Evolutionary conservation across 2,113 vertebrate species (phyloP).

Genomic region (Spheniscus mendiculus): DNA sequence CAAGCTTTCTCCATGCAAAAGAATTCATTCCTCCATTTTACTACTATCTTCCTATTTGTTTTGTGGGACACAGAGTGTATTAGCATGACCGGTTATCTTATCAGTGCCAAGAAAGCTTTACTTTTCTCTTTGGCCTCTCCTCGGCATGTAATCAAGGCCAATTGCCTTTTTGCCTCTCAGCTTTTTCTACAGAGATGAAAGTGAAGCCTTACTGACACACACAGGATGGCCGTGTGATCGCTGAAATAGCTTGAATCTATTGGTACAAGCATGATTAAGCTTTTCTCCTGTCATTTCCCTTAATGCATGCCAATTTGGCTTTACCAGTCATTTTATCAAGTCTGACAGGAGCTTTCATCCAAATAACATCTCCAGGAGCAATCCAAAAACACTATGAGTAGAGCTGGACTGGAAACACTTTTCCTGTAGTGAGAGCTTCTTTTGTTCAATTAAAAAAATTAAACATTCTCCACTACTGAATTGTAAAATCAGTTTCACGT

Average conservation of each 20-base stretch:
- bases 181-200: slow-evolving; percentile 10
- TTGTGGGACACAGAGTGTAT: neutral
- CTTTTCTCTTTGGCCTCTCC: neutral
- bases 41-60: neutral
- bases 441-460: neutral
- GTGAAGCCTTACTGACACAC: slow-evolving; percentile 25
- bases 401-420: neutral
- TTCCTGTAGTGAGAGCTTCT: neutral
- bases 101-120: neutral
- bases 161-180: neutral
- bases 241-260: neutral
- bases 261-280: slow-evolving; percentile 39
- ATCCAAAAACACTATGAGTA: neutral
- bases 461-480: neutral
- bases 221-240: slow-evolving; percentile 33
- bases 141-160: neutral
- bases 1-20: neutral
- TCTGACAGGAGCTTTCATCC: slow-evolving; percentile 40
- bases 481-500: neutral
- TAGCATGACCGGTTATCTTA: neutral
- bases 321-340: slow-evolving; percentile 15
- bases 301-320: slow-evolving; percentile 42
- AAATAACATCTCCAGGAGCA: slow-evolving; percentile 25
- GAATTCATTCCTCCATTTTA: neutral
- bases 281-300: slow-evolving; percentile 29